These are phyloP conservation scores for Eulemur rubriventer DNA, from an alignment of 2,797 vertebrate species.

Conservation along the genomic window DNA sequence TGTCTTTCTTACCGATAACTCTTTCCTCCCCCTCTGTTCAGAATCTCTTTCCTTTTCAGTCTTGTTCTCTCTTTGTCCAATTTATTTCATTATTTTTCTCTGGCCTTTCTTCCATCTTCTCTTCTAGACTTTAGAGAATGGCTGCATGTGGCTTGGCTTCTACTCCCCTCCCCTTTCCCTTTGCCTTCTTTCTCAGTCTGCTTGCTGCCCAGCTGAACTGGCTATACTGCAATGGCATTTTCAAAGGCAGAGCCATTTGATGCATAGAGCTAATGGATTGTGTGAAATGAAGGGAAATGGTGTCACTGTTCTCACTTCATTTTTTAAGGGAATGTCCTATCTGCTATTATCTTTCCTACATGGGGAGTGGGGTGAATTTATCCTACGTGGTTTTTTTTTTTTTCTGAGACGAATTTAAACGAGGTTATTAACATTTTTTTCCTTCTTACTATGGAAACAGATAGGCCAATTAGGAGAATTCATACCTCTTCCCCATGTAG, in stretches of 20 bases:
- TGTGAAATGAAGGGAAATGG: not conserved
- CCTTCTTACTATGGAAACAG: conserved; percentile 60
- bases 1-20: not conserved
- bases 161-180: not conserved
- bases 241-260: conserved; percentile 74
- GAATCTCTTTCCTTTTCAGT: conserved; percentile 63
- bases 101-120: conserved; percentile 9
- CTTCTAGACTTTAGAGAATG: conserved; percentile 72
- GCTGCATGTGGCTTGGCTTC: not conserved
- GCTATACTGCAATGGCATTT: conserved; percentile 75
- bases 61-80: conserved; percentile 71
- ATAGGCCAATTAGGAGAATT: conserved; percentile 58
- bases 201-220: conserved; percentile 52
- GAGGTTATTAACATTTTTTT: conserved; percentile 70
- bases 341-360: not conserved
- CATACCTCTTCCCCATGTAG: not conserved
- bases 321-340: conserved; percentile 40
- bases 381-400: conserved; percentile 49
- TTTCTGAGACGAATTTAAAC: conserved; percentile 63
- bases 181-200: conserved; percentile 57
- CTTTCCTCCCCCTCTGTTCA: conserved; percentile 49
- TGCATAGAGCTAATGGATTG: conserved; percentile 8
- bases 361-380: not conserved
- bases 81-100: conserved; percentile 80
- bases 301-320: conserved; percentile 60